Conservation (phyloP, 2,888 invertebrate genomes). For the Spatulosminthurus flaviceps region DNA sequence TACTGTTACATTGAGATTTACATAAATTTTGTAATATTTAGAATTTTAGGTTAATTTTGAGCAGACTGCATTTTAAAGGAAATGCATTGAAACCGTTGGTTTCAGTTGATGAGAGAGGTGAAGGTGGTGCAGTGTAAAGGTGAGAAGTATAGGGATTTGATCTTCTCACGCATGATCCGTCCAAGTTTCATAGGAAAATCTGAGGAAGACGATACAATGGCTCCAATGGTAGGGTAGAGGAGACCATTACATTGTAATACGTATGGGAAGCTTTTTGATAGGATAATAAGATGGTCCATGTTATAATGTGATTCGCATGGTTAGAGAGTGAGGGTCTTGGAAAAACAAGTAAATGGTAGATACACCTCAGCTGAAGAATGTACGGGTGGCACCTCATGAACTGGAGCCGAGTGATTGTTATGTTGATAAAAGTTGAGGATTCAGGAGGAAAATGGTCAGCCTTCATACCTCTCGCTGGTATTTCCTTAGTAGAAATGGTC, state of each 20-base stretch:
- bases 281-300: conserved; percentile 45
- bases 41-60: no score
- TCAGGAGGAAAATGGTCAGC: conserved; percentile 52
- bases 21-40: no score
- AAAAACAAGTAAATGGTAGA: no score
- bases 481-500: conserved; percentile 37
- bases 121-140: no score
- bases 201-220: no score
- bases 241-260: background rate
- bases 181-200: background rate
- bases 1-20: no score
- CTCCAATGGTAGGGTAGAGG: background rate
- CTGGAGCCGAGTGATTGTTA: conserved; percentile 52
- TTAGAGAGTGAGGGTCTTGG: conserved; percentile 5
- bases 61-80: no score
- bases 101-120: no score
- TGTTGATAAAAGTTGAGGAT: conserved; percentile 55
- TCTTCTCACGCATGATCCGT: conserved; percentile 13
- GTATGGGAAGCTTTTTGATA: conserved; percentile 34
- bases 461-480: conserved; percentile 42
- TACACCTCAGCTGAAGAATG: conserved; percentile 24
- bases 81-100: no score
- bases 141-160: background rate
- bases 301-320: conserved; percentile 44
- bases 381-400: conserved; percentile 54